Base-by-base conservation (phyloP, 2,797 vertebrate species). In the Salmo trutta region DNA sequence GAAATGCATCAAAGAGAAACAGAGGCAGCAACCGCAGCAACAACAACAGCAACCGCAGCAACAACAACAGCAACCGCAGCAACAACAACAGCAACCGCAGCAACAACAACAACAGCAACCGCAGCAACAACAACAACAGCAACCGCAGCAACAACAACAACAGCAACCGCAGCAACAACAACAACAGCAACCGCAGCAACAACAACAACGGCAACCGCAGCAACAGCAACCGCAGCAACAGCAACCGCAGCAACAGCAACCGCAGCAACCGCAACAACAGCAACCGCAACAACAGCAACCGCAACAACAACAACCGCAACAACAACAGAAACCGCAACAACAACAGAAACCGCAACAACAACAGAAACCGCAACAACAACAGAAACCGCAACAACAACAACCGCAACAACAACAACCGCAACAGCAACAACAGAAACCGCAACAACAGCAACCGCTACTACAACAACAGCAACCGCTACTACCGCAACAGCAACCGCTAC, bases 1-100 rank as follows among this genome's bases (percentile, higher is more conserved):
- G 90, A 95, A 93, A 52, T 90, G 94, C 12, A 85, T 91, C n/a
- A 84, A 91, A 4, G 93, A 94, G 83, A 93, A 94, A 74, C 73
- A 80, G 70, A 19, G 68, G 33, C 65, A 64, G 56, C 41, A 69
- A 21, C 64, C 31, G 31, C 52, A 17, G 71, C 75, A 79, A 68
- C 59, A 74, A 15, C 54, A 71, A 51, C 51, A 64, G 5, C 36
- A 65, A 41, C 51, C 10, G 4, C 31, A 5, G 0, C 15, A 15
- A 68, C 33, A 31, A 6, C 4, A 10, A 36, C 27, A 8, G 66
- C 19, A 52, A 5, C 15, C n/a, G 1, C 87, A 87, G 65, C 72
- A 75, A 70, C 71, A 73, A 31, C 80, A 84, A n/a, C 87, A 84
- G 27, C 84, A 84, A 3, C 66, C 89, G 76, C 69, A 94, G 92